Percentiles rank a stretch among this genome's conserved stretches.
Evolutionary conservation across 2,797 vertebrate species (phyloP).

Genomic region (Prionace glauca): DNA sequence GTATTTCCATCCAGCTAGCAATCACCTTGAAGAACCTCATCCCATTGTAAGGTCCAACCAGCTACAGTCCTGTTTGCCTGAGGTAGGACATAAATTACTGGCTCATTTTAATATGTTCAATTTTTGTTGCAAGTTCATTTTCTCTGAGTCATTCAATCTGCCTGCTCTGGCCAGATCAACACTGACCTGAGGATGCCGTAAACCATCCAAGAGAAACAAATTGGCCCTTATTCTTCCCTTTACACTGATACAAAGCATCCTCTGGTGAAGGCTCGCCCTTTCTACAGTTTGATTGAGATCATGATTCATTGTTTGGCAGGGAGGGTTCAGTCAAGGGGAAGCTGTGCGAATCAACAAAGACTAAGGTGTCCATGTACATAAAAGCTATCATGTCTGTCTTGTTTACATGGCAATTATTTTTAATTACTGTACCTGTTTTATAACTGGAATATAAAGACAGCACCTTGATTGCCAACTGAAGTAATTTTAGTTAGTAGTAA

Average conservation of each 20-base stretch:
- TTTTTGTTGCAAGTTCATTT: neutral
- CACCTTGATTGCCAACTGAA: neutral
- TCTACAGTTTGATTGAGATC: neutral
- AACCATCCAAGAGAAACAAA: neutral
- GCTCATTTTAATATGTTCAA: too few species aligned
- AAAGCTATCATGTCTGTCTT: too few species aligned
- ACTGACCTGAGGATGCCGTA: too few species aligned
- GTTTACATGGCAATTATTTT: neutral
- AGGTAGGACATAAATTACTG: neutral
- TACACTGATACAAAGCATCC: neutral
- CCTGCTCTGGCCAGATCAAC: neutral
- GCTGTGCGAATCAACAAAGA: neutral
- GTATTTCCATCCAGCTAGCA: neutral
- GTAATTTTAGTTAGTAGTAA: neutral
- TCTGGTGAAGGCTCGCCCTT: neutral
- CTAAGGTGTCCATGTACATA: neutral
- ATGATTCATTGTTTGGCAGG: neutral
- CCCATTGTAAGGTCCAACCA: neutral
- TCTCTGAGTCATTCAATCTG: neutral
- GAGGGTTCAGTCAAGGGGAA: neutral
- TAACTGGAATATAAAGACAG: neutral
- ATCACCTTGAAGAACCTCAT: conserved; percentile 24
- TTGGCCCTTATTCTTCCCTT: neutral
- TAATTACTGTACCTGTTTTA: neutral
- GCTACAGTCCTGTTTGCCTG: neutral